Evolutionary conservation across 2,113 vertebrate species (phyloP).

Genomic region (Atrichornis clamosus): DNA sequence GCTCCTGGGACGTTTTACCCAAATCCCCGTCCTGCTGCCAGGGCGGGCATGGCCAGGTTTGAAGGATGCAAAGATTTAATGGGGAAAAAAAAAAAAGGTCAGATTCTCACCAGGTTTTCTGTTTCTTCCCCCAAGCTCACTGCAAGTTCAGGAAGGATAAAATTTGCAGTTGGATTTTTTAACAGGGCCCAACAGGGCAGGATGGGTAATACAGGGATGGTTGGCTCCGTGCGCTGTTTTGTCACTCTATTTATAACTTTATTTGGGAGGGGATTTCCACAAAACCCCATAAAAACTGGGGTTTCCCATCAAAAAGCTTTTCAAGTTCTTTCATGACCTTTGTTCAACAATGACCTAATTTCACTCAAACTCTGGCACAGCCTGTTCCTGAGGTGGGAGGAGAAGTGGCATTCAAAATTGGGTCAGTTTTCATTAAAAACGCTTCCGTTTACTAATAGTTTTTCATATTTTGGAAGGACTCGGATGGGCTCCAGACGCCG

Average conservation of each 20-base stretch:
- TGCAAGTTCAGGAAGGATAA: not conserved
- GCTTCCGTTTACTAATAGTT: constrained; percentile 18
- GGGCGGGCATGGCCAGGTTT: fast-evolving
- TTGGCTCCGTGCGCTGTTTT: not conserved
- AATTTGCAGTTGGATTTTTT: not conserved
- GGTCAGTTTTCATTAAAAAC: constrained; percentile 44
- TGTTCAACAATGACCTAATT: constrained; percentile 50
- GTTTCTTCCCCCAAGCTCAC: not conserved
- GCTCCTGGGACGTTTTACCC: not conserved
- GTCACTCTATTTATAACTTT: not conserved
- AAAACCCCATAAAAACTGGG: not conserved
- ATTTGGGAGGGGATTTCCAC: constrained; percentile 30
- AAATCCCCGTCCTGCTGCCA: not conserved
- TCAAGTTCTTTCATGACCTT: constrained; percentile 27
- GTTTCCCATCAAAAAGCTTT: constrained; percentile 16
- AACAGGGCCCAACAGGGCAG: not conserved
- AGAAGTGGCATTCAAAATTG: constrained; percentile 26
- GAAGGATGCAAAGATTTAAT: not conserved
- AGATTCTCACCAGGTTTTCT: not conserved
- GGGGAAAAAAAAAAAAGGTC: not conserved
- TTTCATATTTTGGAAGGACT: not conserved
- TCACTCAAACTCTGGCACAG: not conserved
- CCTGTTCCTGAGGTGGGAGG: constrained; percentile 28
- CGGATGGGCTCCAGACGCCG: not conserved
- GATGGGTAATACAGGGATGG: not conserved